Evolutionary conservation across 2,113 vertebrate species (phyloP).

Genomic region (Perognathus longimembris): DNA sequence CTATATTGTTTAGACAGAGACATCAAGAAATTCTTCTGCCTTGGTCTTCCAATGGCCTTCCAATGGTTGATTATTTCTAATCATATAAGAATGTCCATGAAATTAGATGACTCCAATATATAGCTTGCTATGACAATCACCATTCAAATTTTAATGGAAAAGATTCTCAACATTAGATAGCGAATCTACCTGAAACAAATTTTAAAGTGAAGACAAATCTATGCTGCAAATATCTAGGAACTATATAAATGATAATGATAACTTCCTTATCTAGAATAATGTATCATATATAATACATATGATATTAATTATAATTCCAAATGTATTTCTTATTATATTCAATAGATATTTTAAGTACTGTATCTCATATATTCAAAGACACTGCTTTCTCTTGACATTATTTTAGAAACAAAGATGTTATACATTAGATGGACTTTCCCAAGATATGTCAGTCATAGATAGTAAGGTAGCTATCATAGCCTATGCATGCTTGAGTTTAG

Average conservation of each 20-base stretch:
- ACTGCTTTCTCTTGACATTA: not conserved
- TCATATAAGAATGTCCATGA: not conserved
- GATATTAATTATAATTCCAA: not conserved
- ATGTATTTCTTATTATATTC: not conserved
- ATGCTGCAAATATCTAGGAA: not conserved
- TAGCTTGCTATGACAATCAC: not conserved
- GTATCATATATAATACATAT: not conserved
- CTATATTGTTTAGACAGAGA: too few species aligned
- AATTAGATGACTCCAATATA: not conserved
- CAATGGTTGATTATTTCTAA: not conserved
- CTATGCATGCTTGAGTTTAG: not conserved
- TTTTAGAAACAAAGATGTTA: not conserved
- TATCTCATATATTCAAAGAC: not conserved
- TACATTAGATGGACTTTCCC: not conserved
- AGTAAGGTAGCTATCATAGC: not conserved
- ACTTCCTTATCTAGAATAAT: slow-evolving; percentile 18
- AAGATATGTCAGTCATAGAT: not conserved
- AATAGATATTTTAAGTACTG: not conserved
- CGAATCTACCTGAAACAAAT: not conserved
- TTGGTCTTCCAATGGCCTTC: too few species aligned
- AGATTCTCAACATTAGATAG: not conserved
- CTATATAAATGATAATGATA: not conserved
- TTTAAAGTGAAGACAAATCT: not conserved
- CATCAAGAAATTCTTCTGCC: too few species aligned
- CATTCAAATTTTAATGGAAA: slow-evolving; percentile 12